phyloP scores from a whole-genome alignment of 2,113 vertebrate species.

The Trichomycterus rosablanca region DNA sequence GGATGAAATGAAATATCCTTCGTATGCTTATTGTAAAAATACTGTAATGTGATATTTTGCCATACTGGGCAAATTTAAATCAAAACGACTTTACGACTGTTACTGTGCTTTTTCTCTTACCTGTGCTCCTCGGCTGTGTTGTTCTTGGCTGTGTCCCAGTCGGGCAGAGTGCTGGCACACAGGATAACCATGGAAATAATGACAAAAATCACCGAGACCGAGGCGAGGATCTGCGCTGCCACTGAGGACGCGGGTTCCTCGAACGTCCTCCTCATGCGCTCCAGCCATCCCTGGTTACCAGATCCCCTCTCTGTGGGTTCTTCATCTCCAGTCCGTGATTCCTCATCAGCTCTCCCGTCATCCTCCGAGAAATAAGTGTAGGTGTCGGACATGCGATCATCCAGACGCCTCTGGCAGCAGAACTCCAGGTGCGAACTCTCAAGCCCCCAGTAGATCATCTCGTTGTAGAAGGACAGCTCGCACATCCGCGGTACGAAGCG shows the following conservation, averaged over 20 bases:
- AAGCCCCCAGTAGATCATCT: constrained; percentile 97
- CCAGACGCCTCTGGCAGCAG: constrained; percentile 93
- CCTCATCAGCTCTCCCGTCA: constrained; percentile 57
- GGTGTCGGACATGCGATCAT: constrained; percentile 94
- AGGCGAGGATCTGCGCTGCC: constrained; percentile 88
- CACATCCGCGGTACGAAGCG: constrained; percentile 95
- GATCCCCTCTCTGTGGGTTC: constrained; percentile 31
- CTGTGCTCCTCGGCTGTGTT: constrained; percentile 91
- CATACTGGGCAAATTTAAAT: too few species aligned
- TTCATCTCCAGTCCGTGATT: constrained; percentile 36
- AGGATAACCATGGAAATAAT: constrained; percentile 96
- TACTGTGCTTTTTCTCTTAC: constrained; percentile 68
- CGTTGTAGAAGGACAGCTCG: constrained; percentile 96
- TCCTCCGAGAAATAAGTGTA: constrained; percentile 79
- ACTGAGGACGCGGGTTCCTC: constrained; percentile 94
- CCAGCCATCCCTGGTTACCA: constrained; percentile 76
- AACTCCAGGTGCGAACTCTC: constrained; percentile 91
- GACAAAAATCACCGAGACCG: constrained; percentile 91
- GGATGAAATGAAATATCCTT: too few species aligned
- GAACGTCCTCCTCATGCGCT: constrained; percentile 86
- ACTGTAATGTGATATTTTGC: too few species aligned
- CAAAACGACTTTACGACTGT: not conserved
- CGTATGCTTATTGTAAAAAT: too few species aligned
- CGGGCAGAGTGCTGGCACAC: constrained; percentile 93
- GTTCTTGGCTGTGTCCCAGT: constrained; percentile 92